Evolutionary conservation across 1,140 invertebrate genomes (phyloP).

Genomic region (Halesus radiatus): DNA sequence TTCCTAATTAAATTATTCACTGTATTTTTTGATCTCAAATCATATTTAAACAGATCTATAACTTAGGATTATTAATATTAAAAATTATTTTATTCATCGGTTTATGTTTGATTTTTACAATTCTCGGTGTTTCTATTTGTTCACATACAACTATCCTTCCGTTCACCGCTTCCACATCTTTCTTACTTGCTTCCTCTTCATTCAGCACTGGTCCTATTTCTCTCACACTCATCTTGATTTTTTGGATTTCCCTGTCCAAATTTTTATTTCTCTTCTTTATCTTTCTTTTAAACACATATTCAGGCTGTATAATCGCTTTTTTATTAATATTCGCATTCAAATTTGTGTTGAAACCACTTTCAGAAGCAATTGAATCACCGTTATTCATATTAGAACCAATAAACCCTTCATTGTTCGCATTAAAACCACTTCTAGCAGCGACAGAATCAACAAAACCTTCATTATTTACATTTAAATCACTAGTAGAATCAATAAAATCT

Average conservation of each 20-base stretch:
- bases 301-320: slow-evolving; percentile 21
- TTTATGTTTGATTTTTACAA: slow-evolving; percentile 38
- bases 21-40: too few relatives aligned
- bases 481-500: too few relatives aligned
- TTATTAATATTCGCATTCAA: background rate
- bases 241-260: background rate
- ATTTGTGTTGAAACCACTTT: background rate
- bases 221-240: background rate
- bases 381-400: too few relatives aligned
- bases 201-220: background rate
- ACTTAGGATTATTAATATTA: slow-evolving; percentile 49
- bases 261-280: slow-evolving; percentile 13
- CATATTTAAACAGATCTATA: too few relatives aligned
- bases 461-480: background rate
- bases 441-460: too few relatives aligned
- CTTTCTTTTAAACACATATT: slow-evolving; percentile 51
- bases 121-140: slow-evolving; percentile 33
- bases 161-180: background rate
- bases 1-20: too few relatives aligned
- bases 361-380: too few relatives aligned
- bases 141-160: slow-evolving; percentile 43
- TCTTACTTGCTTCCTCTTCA: background rate
- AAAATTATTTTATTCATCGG: slow-evolving; percentile 48
- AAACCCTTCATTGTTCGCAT: background rate
- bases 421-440: too few relatives aligned